Conservation (phyloP, 2,797 vertebrate species). For the Betta splendens region DNA sequence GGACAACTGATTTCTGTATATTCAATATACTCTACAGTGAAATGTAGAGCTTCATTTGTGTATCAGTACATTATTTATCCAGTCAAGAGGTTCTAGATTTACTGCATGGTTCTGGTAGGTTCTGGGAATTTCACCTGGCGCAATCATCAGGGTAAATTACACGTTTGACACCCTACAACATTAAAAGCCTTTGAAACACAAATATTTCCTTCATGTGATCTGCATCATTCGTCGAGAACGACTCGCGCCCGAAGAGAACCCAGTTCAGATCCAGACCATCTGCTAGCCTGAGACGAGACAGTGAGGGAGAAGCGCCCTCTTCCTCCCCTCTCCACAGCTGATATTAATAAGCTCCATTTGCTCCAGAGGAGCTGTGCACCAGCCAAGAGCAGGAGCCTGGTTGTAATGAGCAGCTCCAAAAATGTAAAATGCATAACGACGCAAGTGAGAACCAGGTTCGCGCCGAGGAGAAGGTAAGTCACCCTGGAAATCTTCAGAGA, state of each 20-base stretch:
- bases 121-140: too few relatives aligned
- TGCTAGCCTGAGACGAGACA: conserved; percentile 34
- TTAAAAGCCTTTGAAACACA: not conserved
- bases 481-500: conserved; percentile 19
- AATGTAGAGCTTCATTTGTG: too few relatives aligned
- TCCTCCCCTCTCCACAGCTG: conserved; percentile 36
- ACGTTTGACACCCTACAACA: not conserved
- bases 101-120: too few relatives aligned
- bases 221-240: conserved; percentile 12
- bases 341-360: conserved; percentile 55
- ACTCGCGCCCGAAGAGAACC: conserved; percentile 36
- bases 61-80: too few relatives aligned
- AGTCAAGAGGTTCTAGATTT: too few relatives aligned
- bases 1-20: too few relatives aligned
- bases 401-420: conserved; percentile 24
- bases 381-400: conserved; percentile 30
- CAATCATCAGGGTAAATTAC: not conserved
- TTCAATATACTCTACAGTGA: too few relatives aligned
- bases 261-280: conserved; percentile 40
- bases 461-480: conserved; percentile 9
- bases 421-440: conserved; percentile 14
- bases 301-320: conserved; percentile 33
- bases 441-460: conserved; percentile 34
- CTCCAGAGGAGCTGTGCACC: conserved; percentile 37
- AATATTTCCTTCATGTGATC: conserved; percentile 11